Evolutionary conservation across 2,797 vertebrate genomes (phyloP), one percentile per base, ranked within the genome.

Genomic region (Alectoris magna): DNA sequence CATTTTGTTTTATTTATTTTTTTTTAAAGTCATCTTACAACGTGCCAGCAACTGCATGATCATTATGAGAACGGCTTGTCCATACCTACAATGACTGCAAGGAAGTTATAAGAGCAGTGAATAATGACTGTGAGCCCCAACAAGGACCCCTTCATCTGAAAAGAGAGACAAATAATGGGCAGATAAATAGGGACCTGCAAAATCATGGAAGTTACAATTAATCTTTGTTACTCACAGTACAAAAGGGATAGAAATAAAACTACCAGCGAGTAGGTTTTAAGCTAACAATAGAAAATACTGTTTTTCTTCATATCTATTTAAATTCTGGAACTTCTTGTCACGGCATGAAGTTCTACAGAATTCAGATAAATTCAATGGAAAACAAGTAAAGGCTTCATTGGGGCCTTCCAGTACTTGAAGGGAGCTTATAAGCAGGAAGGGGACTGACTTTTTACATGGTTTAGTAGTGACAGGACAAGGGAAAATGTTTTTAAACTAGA

Each of bases 211-310:
- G 70, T 94, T 85, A 48, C 64, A 26, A 92, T 96, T 92, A 70
- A 87, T 88, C 82, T 62, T 64, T 76, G 53, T 91, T 92, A 91
- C 34, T 90, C 88, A 85, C 23, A 91, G 55, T 89, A 95, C 76
- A 89, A 83, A 83, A 21, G 8, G 14, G 11, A 44, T 69, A 43
- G 58, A 73, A 91, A 89, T 69, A 38, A 94, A 94, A 93, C 92
- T 85, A 82, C 24, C 71, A 94, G 71, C 68, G 81, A 79, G 84
- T 41, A 84, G 71, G 26, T 12, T 91, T 93, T 72, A 71, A 83
- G 66, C 72, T 94, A 94, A 93, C 73, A 93, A 85, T 81, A 96
- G 59, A 95, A 91, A 92, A 95, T 71, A 75, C 62, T 82, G 71
- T 55, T 91, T 91, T 86, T 94, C 58, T 77, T 89, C 69, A 74